These are phyloP conservation scores for Tiliacea aurago DNA, from an alignment of 2,888 invertebrate species.

Conservation along the genomic window DNA sequence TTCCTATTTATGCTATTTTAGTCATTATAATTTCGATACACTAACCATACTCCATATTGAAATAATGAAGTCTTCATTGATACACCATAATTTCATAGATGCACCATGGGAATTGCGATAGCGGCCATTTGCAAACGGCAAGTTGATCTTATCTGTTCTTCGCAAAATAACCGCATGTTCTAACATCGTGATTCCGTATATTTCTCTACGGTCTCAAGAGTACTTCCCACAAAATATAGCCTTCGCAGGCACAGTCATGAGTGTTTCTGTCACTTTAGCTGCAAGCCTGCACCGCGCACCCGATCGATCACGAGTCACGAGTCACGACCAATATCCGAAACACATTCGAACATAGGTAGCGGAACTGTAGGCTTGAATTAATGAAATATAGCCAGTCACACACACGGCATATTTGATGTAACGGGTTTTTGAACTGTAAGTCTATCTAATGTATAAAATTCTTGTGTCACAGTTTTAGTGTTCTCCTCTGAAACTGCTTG, in stretches of 20 bases:
- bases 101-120: too few relatives aligned
- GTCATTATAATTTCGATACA: too few relatives aligned
- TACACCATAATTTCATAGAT: too few relatives aligned
- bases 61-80: too few relatives aligned
- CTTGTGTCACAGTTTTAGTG: too few relatives aligned
- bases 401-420: conserved; percentile 40
- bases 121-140: too few relatives aligned
- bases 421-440: conserved; percentile 3
- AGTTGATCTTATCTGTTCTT: not conserved
- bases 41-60: too few relatives aligned
- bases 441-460: not conserved
- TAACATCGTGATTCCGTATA: not conserved
- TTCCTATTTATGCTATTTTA: too few relatives aligned
- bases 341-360: conserved; percentile 9
- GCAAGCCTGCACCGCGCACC: conserved; percentile 18
- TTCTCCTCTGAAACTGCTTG: too few relatives aligned
- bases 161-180: not conserved
- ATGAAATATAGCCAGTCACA: conserved; percentile 27
- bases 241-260: conserved; percentile 21
- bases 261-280: conserved; percentile 41
- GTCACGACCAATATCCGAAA: conserved; percentile 36
- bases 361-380: conserved; percentile 9
- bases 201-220: not conserved
- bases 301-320: conserved; percentile 63
- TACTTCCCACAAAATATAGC: conserved; percentile 6